phyloP scores from a whole-genome alignment of 1,140 invertebrate genomes.

The Rhysida immarginata region DNA sequence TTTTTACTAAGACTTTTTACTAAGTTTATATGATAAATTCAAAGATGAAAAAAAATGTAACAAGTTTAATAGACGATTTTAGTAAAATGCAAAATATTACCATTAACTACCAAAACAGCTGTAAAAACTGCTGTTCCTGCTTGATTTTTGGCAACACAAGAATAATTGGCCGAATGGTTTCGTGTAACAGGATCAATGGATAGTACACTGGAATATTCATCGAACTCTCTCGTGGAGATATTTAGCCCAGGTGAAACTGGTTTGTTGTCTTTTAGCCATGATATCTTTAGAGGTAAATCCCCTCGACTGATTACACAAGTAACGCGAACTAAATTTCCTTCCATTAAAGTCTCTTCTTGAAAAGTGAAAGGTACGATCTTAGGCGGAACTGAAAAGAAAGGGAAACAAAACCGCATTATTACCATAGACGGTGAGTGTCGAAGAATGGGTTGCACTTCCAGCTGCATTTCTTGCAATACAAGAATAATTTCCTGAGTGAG shows the following conservation, averaged over 20 bases:
- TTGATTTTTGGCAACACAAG: not conserved
- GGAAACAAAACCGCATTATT: not conserved
- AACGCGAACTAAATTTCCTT: not conserved
- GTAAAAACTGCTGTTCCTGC: not conserved
- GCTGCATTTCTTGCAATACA: constrained; percentile 17
- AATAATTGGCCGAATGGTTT: not conserved
- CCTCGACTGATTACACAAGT: not conserved
- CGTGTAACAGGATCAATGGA: not conserved
- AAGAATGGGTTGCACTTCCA: constrained; percentile 27
- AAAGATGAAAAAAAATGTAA: too few species aligned
- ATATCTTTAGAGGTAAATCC: not conserved
- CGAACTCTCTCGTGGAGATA: not conserved
- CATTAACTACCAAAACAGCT: not conserved
- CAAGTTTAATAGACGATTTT: too few species aligned
- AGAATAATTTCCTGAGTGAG: constrained; percentile 23
- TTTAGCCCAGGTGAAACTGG: not conserved
- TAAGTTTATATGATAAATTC: too few species aligned
- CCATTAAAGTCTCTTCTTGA: not conserved
- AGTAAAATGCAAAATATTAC: not conserved
- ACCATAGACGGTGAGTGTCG: constrained; percentile 25
- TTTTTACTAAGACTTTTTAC: too few species aligned
- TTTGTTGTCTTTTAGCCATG: not conserved
- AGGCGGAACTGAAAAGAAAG: not conserved
- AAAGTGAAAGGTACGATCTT: not conserved
- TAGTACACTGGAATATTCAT: constrained; percentile 2